Evolutionary conservation across 2,888 invertebrate species (phyloP).

Genomic region (Polyploca ridens): DNA sequence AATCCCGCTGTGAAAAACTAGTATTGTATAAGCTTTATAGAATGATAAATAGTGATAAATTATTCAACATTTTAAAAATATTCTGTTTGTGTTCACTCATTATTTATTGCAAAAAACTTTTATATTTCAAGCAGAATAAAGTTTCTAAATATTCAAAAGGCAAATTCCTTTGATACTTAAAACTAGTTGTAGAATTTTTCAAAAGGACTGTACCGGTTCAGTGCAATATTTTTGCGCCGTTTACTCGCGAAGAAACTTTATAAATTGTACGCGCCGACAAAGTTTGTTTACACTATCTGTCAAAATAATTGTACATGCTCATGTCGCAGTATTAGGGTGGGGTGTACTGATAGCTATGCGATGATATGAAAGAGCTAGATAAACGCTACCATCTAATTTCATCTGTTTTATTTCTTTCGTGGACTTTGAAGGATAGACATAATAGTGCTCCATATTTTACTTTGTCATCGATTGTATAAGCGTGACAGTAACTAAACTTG

Average conservation of each 20-base stretch:
- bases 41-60: background rate
- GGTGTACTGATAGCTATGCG: background rate
- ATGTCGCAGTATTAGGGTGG: background rate
- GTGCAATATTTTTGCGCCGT: slow-evolving; percentile 20
- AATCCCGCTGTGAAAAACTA: too few relatives aligned
- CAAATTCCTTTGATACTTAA: background rate
- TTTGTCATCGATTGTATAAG: too few relatives aligned
- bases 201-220: slow-evolving; percentile 24
- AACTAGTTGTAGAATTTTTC: slow-evolving; percentile 3
- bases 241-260: slow-evolving; percentile 29
- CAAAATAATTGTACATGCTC: slow-evolving; percentile 32
- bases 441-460: too few relatives aligned
- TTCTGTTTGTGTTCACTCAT: too few relatives aligned
- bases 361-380: background rate
- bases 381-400: background rate
- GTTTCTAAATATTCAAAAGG: background rate
- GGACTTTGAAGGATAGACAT: too few relatives aligned
- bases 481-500: too few relatives aligned
- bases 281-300: slow-evolving; percentile 34
- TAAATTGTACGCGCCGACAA: slow-evolving; percentile 24
- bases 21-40: too few relatives aligned
- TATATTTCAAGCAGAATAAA: background rate
- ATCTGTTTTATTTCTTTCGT: too few relatives aligned
- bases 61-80: background rate
- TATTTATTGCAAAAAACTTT: background rate